Conservation (phyloP, 2,113 vertebrate species). For the Pterocles gutturalis region DNA sequence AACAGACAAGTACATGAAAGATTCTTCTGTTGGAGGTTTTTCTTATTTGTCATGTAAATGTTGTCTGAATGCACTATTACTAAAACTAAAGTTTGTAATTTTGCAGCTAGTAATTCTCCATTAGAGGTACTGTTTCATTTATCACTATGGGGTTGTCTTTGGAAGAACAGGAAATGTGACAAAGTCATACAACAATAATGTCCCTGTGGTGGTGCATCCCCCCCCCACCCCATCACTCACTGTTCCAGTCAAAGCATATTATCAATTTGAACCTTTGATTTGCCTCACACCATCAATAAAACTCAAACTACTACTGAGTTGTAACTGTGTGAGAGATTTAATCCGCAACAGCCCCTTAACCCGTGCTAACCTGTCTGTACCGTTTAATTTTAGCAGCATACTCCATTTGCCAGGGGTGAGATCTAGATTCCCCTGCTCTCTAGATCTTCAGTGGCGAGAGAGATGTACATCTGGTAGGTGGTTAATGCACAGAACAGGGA, state of each 20-base stretch:
- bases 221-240: no score
- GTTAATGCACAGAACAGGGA: neutral
- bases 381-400: neutral
- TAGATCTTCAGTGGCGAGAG: neutral
- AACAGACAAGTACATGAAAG: conserved; percentile 48
- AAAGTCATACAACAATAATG: neutral
- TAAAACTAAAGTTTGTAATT: conserved; percentile 47
- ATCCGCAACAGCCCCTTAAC: neutral
- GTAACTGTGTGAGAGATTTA: no score
- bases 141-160: neutral
- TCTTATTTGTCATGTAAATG: conserved; percentile 66
- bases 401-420: neutral
- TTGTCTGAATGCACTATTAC: conserved; percentile 11
- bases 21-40: conserved; percentile 49
- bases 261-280: no score
- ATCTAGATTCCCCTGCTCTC: neutral
- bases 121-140: conserved; percentile 18
- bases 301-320: no score
- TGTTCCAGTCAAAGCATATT: no score
- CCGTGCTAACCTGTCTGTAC: neutral
- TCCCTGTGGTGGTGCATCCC: neutral
- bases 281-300: no score
- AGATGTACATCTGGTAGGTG: neutral
- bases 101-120: neutral
- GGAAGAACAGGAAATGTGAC: neutral